Evolutionary conservation across 2,797 vertebrate species (phyloP), one percentile per base, ranked within the genome.

Genomic region (Loriculus beryllinus): DNA sequence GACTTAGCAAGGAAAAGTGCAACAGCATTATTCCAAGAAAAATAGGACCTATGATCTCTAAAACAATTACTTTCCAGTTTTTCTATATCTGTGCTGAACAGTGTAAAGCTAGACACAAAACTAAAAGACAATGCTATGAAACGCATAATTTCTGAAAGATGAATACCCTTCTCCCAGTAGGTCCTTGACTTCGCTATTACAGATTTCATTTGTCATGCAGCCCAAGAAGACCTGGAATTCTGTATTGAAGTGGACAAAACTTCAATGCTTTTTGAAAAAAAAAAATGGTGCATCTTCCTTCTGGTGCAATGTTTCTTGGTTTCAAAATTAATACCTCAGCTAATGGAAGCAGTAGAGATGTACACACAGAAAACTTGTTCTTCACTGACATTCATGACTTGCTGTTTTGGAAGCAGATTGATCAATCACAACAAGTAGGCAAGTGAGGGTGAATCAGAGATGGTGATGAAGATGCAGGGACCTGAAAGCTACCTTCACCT

Each of bases 211-310:
- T 65, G 12, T 48, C 18, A 12, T 67, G 39, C 25, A 79, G 23
- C 64, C 10, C 7, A 77, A 23, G 5, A 42, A 9, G 9, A 43
- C 42, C 7, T 65, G 42, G 35, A 57, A 64, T 48, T 82, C 60
- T 28, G 5, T 56, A 43, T 4, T 25, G 19, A 63, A 51, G 17
- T 68, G 40, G 29, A 45, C 22, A 64, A 48, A 51, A 40, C 6
- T 49, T 47, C 12, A 39, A 12, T 14, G 13, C 6, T 87, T 76
- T 40, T 23, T 52, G 15, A 7, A 51, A 67, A 59, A 7, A 51
- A 67, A 59, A 67, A 43, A 26, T 14, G 0, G 5, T 6, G 9
- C 0, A 0, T 6, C 14, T 22, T n/a, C 22, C 20, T 71, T 51
- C 51, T 76, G n/a, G 33, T 33, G 22, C 14, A 56, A 28, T 9